Base-by-base conservation (phyloP, 2,797 vertebrate species). In the Pangasius larnaudii region DNA sequence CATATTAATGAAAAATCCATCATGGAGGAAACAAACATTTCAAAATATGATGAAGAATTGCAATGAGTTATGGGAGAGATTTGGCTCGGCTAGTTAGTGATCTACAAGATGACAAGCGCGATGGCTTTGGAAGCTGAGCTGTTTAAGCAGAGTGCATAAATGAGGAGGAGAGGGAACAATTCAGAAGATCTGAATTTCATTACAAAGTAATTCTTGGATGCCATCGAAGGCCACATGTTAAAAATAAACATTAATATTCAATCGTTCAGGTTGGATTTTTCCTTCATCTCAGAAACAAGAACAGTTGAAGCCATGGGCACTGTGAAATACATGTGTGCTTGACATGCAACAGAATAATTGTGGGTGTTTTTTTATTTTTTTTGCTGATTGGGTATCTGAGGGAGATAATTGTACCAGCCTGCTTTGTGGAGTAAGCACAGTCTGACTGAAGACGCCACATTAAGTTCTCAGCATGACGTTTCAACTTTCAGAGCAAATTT, bases 391-490 rank as follows among this genome's bases (percentile, higher is more conserved):
- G 42, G 36, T 16, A 33, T 56, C 36, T 33, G 5, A 74, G 18
- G 11, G 84, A 74, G 65, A 85, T 80, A 61, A 53, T 51, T 69
- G 30, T 1, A 24, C 39, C 56, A 83, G 3, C 24, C 39, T 71
- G 30, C 30, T 80, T 81, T 72, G 77, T 36, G 42, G n/a, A 51
- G 36, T 69, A 75, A 85, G 61, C 87, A n/a, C 72, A 78, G 39
- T 71, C 65, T 74, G 75, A 86, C 67, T 56, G 1, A 27, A 85
- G n/a, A 58, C 5, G 56, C n/a, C 11, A 61, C 74, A 85, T 88
- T 85, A 85, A 69, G n/a, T 67, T 85, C 87, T 49, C 87, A 88
- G 83, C 75, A 85, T 1, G 82, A 84, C 10, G 59, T 30, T 53
- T n/a, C 33, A 36, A 85, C 71, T 56, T 85, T 61, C 74, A 7